phyloP scores from a whole-genome alignment of 2,888 invertebrate species.

The Craniophora ligustri region DNA sequence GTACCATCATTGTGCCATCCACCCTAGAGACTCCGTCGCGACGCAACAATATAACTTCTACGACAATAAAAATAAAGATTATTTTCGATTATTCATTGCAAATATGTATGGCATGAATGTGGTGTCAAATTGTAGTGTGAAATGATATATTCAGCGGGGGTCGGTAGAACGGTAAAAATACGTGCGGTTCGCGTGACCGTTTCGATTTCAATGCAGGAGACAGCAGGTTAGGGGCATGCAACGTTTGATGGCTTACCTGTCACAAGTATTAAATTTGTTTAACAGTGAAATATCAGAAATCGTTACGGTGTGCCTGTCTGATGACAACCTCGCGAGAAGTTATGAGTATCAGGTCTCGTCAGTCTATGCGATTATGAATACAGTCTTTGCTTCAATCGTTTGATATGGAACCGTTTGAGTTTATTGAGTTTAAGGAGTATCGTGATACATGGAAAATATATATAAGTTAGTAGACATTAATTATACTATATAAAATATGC shows the following conservation, averaged over 20 bases:
- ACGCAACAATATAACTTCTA: constrained; percentile 48
- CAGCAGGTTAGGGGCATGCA: constrained; percentile 72
- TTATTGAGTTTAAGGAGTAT: no score
- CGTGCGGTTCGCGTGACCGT: constrained; percentile 73
- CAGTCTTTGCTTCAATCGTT: no score
- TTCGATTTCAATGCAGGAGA: constrained; percentile 71
- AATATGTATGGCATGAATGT: constrained; percentile 64
- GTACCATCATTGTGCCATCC: constrained; percentile 65
- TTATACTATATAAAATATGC: no score
- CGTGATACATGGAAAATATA: no score
- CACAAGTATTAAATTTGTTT: constrained; percentile 74
- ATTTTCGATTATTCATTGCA: constrained; percentile 53
- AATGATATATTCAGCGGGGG: constrained; percentile 79
- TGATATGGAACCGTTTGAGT: no score
- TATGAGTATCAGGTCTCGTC: background rate
- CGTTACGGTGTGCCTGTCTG: constrained; percentile 28
- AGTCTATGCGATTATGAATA: background rate
- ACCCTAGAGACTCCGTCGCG: constrained; percentile 43
- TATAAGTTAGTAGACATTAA: no score
- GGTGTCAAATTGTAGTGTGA: constrained; percentile 83
- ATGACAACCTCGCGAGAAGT: constrained; percentile 6
- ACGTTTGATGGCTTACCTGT: constrained; percentile 71
- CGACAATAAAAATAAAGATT: constrained; percentile 57
- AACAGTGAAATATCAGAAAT: constrained; percentile 61
- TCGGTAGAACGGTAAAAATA: constrained; percentile 63